Evolutionary conservation across 1,140 invertebrate species (phyloP), one percentile per base, ranked within the genome.

Genomic region (Drosophila trapezifrons): DNA sequence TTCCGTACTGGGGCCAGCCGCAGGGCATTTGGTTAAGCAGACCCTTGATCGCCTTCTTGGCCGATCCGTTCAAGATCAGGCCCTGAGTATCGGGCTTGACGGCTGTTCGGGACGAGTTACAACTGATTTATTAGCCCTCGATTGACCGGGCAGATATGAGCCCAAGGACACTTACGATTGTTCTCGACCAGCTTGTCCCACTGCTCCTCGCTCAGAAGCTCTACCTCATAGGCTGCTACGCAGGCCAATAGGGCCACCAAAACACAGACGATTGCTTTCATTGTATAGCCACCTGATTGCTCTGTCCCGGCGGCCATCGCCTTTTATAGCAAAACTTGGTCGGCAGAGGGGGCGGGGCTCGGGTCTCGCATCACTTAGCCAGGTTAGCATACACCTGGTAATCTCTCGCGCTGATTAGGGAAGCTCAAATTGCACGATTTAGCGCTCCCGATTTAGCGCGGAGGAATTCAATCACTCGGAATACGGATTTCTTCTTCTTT

Each of bases 51-150:
- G 69, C 87, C 55, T 91, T 91, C 54, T 91, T 91, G 42, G 73
- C 90, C 73, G 90, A 80, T 5, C 70, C 72, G 22, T 91, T 90
- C 40, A 91, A 65, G 25, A 91, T 90, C 69, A 91, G 45, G 12
- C 90, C 90, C 37, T 75, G 52, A 3, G 73, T 56, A 64, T 86
- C 86, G 20, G 83, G 67, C 25, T 76, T 57, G 0, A 8, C 57
- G 40, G 80, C 86, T 90, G 40, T 75, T 37, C 13, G 35, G 4
- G 17, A 35, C 2, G 4, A 49, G 32, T 42, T 9, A 47, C 5
- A 45, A 6, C 17, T 9, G 9, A 8, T 9, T 15, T 29, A 57
- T 71, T 57, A 70, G 5, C 25, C 20, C 35, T 9, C 12, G 2
- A 35, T 43, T 5, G 32, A 8, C 22, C 3, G 1, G 17, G 10